Percentiles rank a stretch among this genome's conserved stretches.
Conservation (phyloP, 2,888 invertebrate genomes). For the Drosophila kambysellisi region DNA sequence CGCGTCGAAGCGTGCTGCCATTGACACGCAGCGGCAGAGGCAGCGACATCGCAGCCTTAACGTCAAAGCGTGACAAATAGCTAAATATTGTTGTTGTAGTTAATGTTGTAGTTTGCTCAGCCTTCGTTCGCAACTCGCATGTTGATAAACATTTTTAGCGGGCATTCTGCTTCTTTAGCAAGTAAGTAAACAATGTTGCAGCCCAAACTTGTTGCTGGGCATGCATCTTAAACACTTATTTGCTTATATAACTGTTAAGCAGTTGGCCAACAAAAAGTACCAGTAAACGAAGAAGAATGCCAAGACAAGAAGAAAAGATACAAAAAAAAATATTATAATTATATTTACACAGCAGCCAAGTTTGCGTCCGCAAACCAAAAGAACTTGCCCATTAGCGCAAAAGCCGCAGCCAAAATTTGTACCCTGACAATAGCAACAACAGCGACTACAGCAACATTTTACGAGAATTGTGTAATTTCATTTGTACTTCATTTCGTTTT, state of each 20-base stretch:
- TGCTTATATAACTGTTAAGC: slow-evolving; percentile 54
- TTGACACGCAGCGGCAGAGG: slow-evolving; percentile 24
- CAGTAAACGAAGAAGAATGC: slow-evolving; percentile 13
- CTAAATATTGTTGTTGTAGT: slow-evolving; percentile 37
- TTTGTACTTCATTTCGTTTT: slow-evolving; percentile 60
- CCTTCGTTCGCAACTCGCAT: slow-evolving; percentile 25
- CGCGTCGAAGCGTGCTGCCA: slow-evolving; percentile 56
- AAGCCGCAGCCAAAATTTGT: slow-evolving; percentile 51
- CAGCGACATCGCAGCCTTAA: slow-evolving; percentile 25
- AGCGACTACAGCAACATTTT: slow-evolving; percentile 30
- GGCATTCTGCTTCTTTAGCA: slow-evolving; percentile 16
- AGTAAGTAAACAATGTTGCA: slow-evolving; percentile 34
- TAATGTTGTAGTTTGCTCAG: slow-evolving; percentile 21
- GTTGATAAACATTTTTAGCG: slow-evolving; percentile 52
- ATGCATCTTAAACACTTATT: slow-evolving; percentile 37
- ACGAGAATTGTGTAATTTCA: slow-evolving; percentile 54
- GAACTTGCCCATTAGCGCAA: slow-evolving; percentile 56
- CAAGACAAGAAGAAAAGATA: slow-evolving; percentile 11
- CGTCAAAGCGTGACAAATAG: slow-evolving; percentile 77
- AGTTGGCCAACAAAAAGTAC: slow-evolving; percentile 23
- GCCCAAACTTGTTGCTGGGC: slow-evolving; percentile 60
- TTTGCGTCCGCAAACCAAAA: slow-evolving; percentile 27
- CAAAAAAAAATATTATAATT: slow-evolving; percentile 43
- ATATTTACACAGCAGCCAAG: slow-evolving; percentile 51
- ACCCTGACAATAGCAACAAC: slow-evolving; percentile 16